A percentile compares a stretch with the other conserved stretches of the same genome.
Evolutionary conservation across 1,140 invertebrate genomes (phyloP).

Genomic region (Tenebrio molitor): DNA sequence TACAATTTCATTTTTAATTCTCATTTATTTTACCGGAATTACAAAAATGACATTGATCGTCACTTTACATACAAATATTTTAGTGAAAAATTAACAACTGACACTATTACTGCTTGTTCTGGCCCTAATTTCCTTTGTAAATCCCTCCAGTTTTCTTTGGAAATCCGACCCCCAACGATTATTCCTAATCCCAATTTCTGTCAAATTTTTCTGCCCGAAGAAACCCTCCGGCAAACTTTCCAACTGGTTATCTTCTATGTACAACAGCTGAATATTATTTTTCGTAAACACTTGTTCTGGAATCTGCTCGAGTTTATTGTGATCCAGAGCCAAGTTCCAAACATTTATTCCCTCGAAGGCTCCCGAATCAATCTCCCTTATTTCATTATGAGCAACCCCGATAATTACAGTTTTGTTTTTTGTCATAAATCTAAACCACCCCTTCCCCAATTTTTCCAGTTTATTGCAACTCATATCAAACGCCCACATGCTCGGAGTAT

Average conservation of each 20-base stretch:
- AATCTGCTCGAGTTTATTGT: neutral
- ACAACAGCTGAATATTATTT: neutral
- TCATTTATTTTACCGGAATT: too few species aligned
- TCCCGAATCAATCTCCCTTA: neutral
- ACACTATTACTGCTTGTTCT: neutral
- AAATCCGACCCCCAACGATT: neutral
- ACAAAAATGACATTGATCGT: too few species aligned
- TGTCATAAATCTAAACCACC: conserved; percentile 7
- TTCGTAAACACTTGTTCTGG: conserved; percentile 19
- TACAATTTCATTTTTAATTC: too few species aligned
- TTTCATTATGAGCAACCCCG: neutral
- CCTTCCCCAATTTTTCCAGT: neutral
- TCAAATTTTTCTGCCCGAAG: conserved; percentile 11
- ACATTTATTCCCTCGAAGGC: conserved; percentile 10
- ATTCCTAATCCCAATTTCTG: neutral
- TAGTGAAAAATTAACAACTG: neutral
- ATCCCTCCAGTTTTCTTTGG: neutral
- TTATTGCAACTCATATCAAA: conserved; percentile 22
- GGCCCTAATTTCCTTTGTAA: neutral
- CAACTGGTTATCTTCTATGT: conserved; percentile 1
- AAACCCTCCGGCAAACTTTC: conserved; percentile 3
- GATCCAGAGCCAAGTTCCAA: conserved; percentile 4
- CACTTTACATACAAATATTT: too few species aligned
- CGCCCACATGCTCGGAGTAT: conserved; percentile 6
- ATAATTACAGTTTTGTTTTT: conserved; percentile 2